phyloP scores from a whole-genome alignment of 92 coral and sea anemone genomes.

The Zoanthus solanderi region DNA sequence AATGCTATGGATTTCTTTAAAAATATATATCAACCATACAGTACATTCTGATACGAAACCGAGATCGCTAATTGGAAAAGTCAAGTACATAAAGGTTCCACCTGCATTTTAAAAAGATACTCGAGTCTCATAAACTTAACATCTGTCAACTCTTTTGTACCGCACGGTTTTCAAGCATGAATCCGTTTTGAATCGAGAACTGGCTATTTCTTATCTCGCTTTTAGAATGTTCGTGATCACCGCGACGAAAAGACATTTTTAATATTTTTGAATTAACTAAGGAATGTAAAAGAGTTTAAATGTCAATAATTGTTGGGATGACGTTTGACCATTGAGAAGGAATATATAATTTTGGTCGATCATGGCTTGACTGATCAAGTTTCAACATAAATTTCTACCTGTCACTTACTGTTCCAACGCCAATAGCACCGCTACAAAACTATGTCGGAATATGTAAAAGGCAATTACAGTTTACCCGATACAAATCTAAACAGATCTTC shows the following conservation, averaged over 20 bases:
- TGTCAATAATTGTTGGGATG: conserved; percentile 5
- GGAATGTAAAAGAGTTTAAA: neutral
- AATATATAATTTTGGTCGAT: neutral
- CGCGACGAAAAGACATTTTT: neutral
- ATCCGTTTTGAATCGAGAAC: neutral
- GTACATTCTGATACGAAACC: neutral
- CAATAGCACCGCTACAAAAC: conserved; percentile 1
- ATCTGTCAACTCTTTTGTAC: neutral
- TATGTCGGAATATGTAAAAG: conserved; percentile 42
- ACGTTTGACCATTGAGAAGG: conserved; percentile 1
- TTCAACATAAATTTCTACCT: conserved; percentile 23
- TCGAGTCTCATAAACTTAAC: neutral
- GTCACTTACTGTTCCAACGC: conserved; percentile 7
- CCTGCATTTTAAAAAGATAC: neutral
- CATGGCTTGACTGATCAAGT: conserved; percentile 31
- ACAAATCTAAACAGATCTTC: conserved; percentile 39
- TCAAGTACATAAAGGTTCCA: neutral
- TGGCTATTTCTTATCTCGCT: neutral
- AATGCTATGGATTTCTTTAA: neutral
- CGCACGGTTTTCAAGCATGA: neutral
- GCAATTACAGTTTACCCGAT: conserved; percentile 14
- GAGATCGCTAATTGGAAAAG: neutral
- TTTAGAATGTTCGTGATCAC: neutral
- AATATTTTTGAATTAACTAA: neutral
- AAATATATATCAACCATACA: neutral